phyloP scores from a whole-genome alignment of 1,140 invertebrate species.

The Heliconius eleuchia region DNA sequence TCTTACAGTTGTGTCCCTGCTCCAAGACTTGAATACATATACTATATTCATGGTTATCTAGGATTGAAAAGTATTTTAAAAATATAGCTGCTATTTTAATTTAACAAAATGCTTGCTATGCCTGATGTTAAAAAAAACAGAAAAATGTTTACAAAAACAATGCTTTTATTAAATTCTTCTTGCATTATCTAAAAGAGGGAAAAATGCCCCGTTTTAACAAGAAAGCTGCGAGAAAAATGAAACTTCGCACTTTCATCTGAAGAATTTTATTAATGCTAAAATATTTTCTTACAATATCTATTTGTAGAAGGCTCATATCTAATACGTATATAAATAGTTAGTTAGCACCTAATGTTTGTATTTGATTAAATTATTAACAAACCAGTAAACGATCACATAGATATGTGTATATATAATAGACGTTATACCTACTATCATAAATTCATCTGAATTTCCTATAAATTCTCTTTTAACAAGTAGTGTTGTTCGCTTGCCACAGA shows the following conservation, averaged over 20 bases:
- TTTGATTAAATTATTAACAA: background rate
- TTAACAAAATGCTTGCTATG: constrained; percentile 30
- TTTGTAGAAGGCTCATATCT: background rate
- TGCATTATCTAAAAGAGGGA: constrained; percentile 61
- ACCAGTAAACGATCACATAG: background rate
- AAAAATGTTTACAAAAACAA: constrained; percentile 54
- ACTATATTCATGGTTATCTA: background rate
- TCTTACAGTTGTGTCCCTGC: no score
- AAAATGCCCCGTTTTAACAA: constrained; percentile 53
- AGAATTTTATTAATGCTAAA: constrained; percentile 71
- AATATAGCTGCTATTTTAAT: constrained; percentile 36
- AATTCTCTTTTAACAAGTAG: constrained; percentile 38
- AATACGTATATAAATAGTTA: background rate
- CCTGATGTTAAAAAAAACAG: constrained; percentile 43
- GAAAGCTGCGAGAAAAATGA: constrained; percentile 57
- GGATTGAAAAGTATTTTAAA: background rate
- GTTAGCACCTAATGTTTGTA: background rate
- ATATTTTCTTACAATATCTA: constrained; percentile 34
- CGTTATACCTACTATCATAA: background rate
- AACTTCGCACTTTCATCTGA: constrained; percentile 63
- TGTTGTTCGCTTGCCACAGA: constrained; percentile 39
- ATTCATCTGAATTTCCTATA: constrained; percentile 17
- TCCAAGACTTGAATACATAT: background rate
- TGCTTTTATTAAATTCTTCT: constrained; percentile 76
- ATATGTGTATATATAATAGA: background rate